These are phyloP conservation scores for Drosophila cardini DNA, from an alignment of 1,140 invertebrate species.

Conservation along the genomic window DNA sequence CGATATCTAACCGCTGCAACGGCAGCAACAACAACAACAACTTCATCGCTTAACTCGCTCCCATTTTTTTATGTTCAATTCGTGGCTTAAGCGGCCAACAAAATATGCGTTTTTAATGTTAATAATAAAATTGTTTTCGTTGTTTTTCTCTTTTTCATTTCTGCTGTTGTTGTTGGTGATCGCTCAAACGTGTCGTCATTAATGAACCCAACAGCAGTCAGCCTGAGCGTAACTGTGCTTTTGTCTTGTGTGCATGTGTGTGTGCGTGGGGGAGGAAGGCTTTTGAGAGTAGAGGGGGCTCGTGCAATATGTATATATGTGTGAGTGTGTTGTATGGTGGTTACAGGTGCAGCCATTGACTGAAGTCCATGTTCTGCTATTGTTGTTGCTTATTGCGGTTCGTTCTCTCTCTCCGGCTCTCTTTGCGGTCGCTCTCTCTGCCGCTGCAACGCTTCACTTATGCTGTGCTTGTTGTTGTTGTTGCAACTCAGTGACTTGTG, in stretches of 20 bases:
- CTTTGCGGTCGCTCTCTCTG: slow-evolving; percentile 10
- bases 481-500: slow-evolving; percentile 77
- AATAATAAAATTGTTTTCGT: slow-evolving; percentile 59
- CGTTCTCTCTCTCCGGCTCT: slow-evolving; percentile 34
- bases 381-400: slow-evolving; percentile 56
- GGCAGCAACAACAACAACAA: slow-evolving; percentile 29
- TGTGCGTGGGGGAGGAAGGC: not conserved
- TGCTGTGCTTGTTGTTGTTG: slow-evolving; percentile 48
- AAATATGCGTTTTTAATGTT: slow-evolving; percentile 75
- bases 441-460: slow-evolving; percentile 75
- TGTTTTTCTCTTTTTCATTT: slow-evolving; percentile 26
- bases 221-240: slow-evolving; percentile 54
- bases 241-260: slow-evolving; percentile 26
- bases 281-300: not conserved
- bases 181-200: slow-evolving; percentile 73
- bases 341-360: slow-evolving; percentile 79
- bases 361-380: slow-evolving; percentile 64
- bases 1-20: slow-evolving; percentile 45
- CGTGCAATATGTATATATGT: slow-evolving; percentile 54
- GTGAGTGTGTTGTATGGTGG: slow-evolving; percentile 35
- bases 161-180: slow-evolving; percentile 54
- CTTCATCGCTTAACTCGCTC: slow-evolving; percentile 16
- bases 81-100: slow-evolving; percentile 49
- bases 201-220: slow-evolving; percentile 52
- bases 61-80: slow-evolving; percentile 36